phyloP scores from a whole-genome alignment of 2,113 vertebrate genomes.

The Candoia aspera region DNA sequence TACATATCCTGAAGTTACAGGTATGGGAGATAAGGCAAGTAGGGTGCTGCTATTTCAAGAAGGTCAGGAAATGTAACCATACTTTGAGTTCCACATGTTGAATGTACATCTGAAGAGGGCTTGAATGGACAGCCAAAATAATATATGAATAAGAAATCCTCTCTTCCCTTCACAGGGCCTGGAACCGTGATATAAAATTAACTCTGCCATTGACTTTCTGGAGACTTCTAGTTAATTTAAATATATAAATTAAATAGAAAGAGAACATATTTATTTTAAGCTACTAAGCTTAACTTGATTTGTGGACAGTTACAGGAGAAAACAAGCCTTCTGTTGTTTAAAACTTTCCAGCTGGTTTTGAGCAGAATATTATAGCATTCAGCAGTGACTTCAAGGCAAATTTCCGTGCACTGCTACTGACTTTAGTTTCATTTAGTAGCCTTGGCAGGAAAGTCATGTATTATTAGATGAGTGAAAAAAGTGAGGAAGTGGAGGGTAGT shows the following conservation, averaged over 20 bases:
- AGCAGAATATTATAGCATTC: slow-evolving; percentile 16
- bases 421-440: slow-evolving; percentile 16
- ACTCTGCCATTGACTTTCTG: not conserved
- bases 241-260: slow-evolving; percentile 4
- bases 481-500: not conserved
- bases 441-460: slow-evolving; percentile 25
- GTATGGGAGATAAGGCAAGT: not conserved
- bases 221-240: not conserved
- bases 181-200: not conserved
- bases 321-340: not conserved
- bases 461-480: slow-evolving; percentile 29
- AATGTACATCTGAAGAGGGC: too few relatives aligned
- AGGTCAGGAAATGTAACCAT: not conserved
- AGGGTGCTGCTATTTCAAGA: not conserved
- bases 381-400: slow-evolving; percentile 20
- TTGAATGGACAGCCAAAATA: not conserved
- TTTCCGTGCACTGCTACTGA: not conserved
- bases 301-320: not conserved
- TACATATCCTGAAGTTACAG: not conserved
- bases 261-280: slow-evolving; percentile 1
- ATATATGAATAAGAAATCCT: not conserved
- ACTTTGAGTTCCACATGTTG: not conserved
- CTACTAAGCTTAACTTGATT: slow-evolving; percentile 13
- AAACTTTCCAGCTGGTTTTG: slow-evolving; percentile 23
- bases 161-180: not conserved